Evolutionary conservation across 2,113 vertebrate species (phyloP), one percentile per base, ranked within the genome.

Genomic region (Myodes glareolus): DNA sequence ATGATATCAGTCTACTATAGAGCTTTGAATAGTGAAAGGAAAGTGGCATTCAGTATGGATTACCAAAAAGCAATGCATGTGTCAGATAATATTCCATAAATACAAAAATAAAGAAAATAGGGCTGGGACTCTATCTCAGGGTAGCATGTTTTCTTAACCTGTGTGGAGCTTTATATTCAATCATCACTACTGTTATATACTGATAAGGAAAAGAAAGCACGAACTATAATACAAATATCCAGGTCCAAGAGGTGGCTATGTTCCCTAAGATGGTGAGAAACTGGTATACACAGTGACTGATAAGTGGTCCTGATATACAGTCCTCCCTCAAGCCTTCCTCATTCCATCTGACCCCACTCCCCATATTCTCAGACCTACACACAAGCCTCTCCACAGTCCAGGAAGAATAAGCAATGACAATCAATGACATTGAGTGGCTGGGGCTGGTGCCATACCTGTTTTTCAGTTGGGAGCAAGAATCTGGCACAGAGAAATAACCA

Each of bases 1-100:
- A 52, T 27, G 7, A n/a, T 21, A n/a, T 36, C 21, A 17, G 47
- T 47, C 45, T 72, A 58, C 19, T 27, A 13, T 14, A 75, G 1
- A 80, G 14, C 8, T 70, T 92, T 88, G 45, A 78, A 11, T 94
- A 88, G 94, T 86, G 78, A 80, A 89, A 80, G 52, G 16, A 94
- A 96, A 94, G 36, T 58, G 5, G 3, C 45, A 81, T 7, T 39
- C 16, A 55, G 36, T 68, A 70, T 45, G 58, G 27, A 94, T 39
- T 89, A 86, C 4, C 85, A 5, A 92, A 90, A 42, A 92, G 10
- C 42, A 82, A 39, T 29, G 10, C 47, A 47, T 12, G 55, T 65
- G 12, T 93, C 70, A 96, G 78, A 14, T 88, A 72, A 47, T 3
- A 47, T 29, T 70, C 47, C 90, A 75, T 19, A 75, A 84, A 85